phyloP scores from a whole-genome alignment of 1,140 invertebrate species.

The Nebria ingens region DNA sequence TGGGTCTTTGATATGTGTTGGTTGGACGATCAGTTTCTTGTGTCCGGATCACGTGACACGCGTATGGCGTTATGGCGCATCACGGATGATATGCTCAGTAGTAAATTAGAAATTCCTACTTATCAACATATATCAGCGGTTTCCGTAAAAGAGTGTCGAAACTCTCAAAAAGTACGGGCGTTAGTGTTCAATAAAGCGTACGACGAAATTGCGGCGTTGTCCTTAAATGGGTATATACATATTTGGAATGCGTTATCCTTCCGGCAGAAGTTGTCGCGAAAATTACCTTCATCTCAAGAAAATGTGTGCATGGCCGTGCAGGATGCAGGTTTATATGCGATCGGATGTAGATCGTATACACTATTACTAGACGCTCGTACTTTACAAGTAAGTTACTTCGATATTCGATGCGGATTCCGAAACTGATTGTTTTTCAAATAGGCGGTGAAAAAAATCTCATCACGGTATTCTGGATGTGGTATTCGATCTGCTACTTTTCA shows the following conservation, averaged over 20 bases:
- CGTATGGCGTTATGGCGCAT: conserved; percentile 72
- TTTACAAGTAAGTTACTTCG: conserved; percentile 47
- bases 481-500: conserved; percentile 86
- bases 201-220: conserved; percentile 83
- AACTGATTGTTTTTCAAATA: too few species aligned
- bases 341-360: conserved; percentile 89
- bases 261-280: conserved; percentile 74
- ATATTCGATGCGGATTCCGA: conserved; percentile 5
- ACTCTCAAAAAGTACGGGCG: conserved; percentile 53
- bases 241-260: conserved; percentile 83
- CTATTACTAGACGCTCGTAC: conserved; percentile 80
- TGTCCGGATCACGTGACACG: conserved; percentile 86
- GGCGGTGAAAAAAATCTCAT: conserved; percentile 54
- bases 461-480: conserved; percentile 71
- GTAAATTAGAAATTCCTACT: conserved; percentile 39
- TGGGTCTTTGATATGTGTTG: conserved; percentile 93
- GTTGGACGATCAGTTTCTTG: conserved; percentile 91
- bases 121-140: conserved; percentile 56
- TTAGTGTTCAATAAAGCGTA: conserved; percentile 77
- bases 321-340: conserved; percentile 75
- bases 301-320: conserved; percentile 86
- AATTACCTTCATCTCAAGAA: conserved; percentile 80
- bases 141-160: conserved; percentile 62
- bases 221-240: conserved; percentile 86
- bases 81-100: conserved; percentile 35